A percentile compares a stretch with the other conserved stretches of the same genome.
These are phyloP conservation scores for Pachyseris speciosa DNA, from an alignment of 64 coral and sea anemone species.

Conservation along the genomic window DNA sequence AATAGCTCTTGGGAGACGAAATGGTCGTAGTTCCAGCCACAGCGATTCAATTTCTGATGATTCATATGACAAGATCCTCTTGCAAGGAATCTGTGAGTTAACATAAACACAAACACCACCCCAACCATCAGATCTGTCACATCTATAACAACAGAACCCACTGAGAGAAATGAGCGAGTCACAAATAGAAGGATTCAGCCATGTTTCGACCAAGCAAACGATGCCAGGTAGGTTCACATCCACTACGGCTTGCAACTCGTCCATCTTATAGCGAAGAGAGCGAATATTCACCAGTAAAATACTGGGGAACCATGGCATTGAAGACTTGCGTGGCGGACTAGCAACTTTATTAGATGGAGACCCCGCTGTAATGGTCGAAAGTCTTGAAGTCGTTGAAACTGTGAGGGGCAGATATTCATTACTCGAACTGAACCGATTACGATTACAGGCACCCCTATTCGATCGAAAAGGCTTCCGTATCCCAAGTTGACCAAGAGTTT, in stretches of 20 bases:
- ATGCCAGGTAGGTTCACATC: neutral
- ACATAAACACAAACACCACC: constrained; percentile 54
- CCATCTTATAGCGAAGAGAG: neutral
- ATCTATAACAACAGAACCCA: neutral
- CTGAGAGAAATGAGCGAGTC: neutral
- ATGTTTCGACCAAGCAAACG: neutral
- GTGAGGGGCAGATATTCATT: too few relatives aligned
- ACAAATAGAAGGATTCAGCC: constrained; percentile 27
- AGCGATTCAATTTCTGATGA: constrained; percentile 44
- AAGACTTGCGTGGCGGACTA: too few relatives aligned
- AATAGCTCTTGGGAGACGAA: constrained; percentile 4
- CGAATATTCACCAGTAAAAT: too few relatives aligned
- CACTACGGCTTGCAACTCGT: constrained; percentile 4
- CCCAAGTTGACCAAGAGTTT: too few relatives aligned
- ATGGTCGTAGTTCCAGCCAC: constrained; percentile 24
- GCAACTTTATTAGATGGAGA: too few relatives aligned
- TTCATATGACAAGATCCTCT: neutral
- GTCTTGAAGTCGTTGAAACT: too few relatives aligned
- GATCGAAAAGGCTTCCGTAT: too few relatives aligned
- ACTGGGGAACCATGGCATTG: too few relatives aligned
- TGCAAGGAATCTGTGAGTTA: constrained; percentile 32
- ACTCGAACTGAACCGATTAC: too few relatives aligned
- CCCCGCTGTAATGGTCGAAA: too few relatives aligned
- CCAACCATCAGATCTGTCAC: constrained; percentile 2
- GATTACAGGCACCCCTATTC: too few relatives aligned